Evolutionary conservation across 2,113 vertebrate genomes (phyloP).

Genomic region (Poeciliopsis prolifica): DNA sequence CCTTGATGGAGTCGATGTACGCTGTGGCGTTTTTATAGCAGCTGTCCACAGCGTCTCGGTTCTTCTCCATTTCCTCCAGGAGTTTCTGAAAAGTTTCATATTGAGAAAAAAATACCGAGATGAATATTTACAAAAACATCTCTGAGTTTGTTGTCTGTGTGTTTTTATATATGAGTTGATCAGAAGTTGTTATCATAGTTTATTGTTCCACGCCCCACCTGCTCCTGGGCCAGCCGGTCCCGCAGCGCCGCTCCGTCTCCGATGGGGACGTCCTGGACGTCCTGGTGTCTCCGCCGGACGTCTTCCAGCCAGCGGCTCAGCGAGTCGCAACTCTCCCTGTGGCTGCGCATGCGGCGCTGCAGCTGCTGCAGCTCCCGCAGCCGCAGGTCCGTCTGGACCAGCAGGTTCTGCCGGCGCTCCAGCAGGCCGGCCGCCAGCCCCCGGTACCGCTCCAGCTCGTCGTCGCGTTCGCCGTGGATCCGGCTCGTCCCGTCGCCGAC

Average conservation of each 20-base stretch:
- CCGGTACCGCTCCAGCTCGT: constrained; percentile 89
- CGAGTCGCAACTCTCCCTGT: constrained; percentile 82
- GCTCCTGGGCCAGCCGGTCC: constrained; percentile 89
- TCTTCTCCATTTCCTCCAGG: constrained; percentile 88
- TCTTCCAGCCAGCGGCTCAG: constrained; percentile 88
- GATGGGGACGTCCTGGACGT: constrained; percentile 85
- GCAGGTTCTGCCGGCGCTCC: constrained; percentile 91
- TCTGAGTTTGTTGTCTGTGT: too few species aligned
- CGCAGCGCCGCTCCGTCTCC: constrained; percentile 76
- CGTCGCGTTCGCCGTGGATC: constrained; percentile 87
- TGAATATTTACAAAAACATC: too few species aligned
- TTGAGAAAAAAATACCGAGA: not conserved
- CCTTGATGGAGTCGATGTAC: constrained; percentile 96
- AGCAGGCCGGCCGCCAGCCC: constrained; percentile 82
- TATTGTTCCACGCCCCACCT: constrained; percentile 74
- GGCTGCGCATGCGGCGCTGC: constrained; percentile 86
- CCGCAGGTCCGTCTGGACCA: constrained; percentile 86
- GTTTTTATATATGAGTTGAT: too few species aligned
- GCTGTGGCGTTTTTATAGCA: constrained; percentile 91
- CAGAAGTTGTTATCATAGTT: too few species aligned
- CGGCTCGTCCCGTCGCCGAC: constrained; percentile 87
- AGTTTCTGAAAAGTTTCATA: constrained; percentile 81
- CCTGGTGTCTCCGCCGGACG: constrained; percentile 85
- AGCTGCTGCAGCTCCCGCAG: constrained; percentile 89
- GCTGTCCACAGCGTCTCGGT: constrained; percentile 88